Percentiles rank a stretch among this genome's conserved stretches.
phyloP scores from a whole-genome alignment of 2,888 invertebrate genomes.

The Dendrolimus pini region DNA sequence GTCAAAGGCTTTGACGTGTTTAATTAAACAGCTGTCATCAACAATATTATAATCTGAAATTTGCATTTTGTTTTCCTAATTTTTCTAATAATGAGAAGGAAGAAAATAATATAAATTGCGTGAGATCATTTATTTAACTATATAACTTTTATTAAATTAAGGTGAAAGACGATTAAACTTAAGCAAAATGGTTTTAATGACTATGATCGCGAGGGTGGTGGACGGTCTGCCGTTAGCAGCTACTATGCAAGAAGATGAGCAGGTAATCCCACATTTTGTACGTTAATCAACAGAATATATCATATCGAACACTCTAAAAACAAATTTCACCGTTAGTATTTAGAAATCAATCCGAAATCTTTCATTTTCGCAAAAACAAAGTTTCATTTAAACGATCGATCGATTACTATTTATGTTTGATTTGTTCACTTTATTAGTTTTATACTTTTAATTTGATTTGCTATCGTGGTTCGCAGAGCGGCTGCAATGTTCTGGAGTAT shows the following conservation, averaged over 20 bases:
- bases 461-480: slow-evolving; percentile 82
- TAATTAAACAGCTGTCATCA: slow-evolving; percentile 34
- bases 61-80: slow-evolving; percentile 34
- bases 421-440: slow-evolving; percentile 28
- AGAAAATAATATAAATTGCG: slow-evolving; percentile 35
- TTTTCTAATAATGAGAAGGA: slow-evolving; percentile 52
- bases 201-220: slow-evolving; percentile 96
- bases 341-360: neutral
- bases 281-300: neutral
- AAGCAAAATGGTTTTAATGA: slow-evolving; percentile 93
- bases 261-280: slow-evolving; percentile 76
- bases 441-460: slow-evolving; percentile 47
- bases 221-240: slow-evolving; percentile 97
- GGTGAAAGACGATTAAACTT: slow-evolving; percentile 27
- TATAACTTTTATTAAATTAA: slow-evolving; percentile 25
- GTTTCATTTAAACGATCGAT: slow-evolving; percentile 2
- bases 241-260: slow-evolving; percentile 98
- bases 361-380: neutral
- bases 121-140: slow-evolving; percentile 19
- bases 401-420: slow-evolving; percentile 11
- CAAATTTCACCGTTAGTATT: too few species aligned
- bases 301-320: neutral
- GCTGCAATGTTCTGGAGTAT: slow-evolving; percentile 96
- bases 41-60: slow-evolving; percentile 9
- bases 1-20: slow-evolving; percentile 59